Evolutionary conservation across 2,797 vertebrate species (phyloP), one percentile per base, ranked within the genome.

Genomic region (Syngnathus rostellatus): DNA sequence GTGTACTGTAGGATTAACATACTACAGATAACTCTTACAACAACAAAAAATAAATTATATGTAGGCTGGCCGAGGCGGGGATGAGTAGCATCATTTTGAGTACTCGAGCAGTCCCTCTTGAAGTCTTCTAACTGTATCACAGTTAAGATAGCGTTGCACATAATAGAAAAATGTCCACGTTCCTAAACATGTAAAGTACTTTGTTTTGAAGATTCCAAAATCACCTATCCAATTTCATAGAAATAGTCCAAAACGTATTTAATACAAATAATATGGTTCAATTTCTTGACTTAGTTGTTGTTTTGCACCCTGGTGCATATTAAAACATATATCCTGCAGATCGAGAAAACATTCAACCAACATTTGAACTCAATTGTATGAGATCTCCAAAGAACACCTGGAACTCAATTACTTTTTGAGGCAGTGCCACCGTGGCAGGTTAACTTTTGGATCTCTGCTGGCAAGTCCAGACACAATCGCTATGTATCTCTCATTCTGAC

Each of bases 371-470:
- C 8, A 2, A 10, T 9, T 53, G n/a, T 3, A 8, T 53, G n/a
- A 23, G 21, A 45, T 12, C 10, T 10, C 10, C 21, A 55, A 25
- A 12, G 21, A 55, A 81, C 81, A 83, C 81, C 83, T 81, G 78
- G 73, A 80, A 66, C 19, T 4, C 21, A 8, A 11, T 69, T 37
- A 66, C 80, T 71, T 0, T n/a, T 55, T 31, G 21, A 78, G 81
- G 78, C 70, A 41, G 25, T 57, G 40, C 16, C 53, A 57, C 62
- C 48, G 16, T 72, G 67, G 55, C 19, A 61, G 70, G 71, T 74
- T 80, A 78, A 78, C 83, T 75, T 74, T 76, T 65, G 69, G 74
- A 70, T 62, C 67, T 31, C 37, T 38, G 63, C 58, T 53, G 39
- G 54, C 19, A 19, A n/a, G 48, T 17, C 6, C 2, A 8, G 16